Evolutionary conservation across 2,113 vertebrate species (phyloP).

Genomic region (Todiramphus saurophagus): DNA sequence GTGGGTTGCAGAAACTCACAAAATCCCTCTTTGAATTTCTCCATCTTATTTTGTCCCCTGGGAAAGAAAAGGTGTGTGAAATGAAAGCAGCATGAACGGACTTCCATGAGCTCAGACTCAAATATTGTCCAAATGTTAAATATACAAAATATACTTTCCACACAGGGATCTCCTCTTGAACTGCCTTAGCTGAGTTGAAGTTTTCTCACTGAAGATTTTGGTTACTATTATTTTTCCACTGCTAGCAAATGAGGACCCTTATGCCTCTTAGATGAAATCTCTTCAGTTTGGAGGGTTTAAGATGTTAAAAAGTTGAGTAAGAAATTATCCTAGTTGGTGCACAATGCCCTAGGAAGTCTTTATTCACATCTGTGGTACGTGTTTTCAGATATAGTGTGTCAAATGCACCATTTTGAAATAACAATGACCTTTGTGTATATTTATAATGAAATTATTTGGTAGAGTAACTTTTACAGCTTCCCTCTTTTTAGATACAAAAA

Average conservation of each 20-base stretch:
- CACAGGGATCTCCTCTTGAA: not conserved
- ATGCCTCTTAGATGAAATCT: not conserved
- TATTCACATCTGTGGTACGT: not conserved
- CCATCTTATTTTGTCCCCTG: not conserved
- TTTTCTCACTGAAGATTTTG: not conserved
- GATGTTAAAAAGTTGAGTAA: not conserved
- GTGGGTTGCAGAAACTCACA: not conserved
- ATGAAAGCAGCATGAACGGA: not conserved
- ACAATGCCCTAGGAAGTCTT: not conserved
- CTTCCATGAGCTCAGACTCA: not conserved
- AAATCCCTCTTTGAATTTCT: not conserved
- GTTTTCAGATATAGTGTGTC: not conserved
- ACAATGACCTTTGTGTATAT: not conserved
- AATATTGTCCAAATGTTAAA: not conserved
- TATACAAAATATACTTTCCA: not conserved
- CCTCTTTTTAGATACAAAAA: not conserved
- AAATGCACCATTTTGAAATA: not conserved
- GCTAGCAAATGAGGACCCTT: not conserved
- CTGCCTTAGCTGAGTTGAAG: not conserved
- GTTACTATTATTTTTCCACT: not conserved
- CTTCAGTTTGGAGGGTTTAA: not conserved
- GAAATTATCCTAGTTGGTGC: not conserved
- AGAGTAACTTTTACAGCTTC: not conserved
- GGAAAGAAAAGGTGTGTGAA: not conserved
- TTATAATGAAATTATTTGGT: not conserved